These are phyloP conservation scores for Scophthalmus maximus DNA, from an alignment of 2,113 vertebrate species.

Conservation along the genomic window DNA sequence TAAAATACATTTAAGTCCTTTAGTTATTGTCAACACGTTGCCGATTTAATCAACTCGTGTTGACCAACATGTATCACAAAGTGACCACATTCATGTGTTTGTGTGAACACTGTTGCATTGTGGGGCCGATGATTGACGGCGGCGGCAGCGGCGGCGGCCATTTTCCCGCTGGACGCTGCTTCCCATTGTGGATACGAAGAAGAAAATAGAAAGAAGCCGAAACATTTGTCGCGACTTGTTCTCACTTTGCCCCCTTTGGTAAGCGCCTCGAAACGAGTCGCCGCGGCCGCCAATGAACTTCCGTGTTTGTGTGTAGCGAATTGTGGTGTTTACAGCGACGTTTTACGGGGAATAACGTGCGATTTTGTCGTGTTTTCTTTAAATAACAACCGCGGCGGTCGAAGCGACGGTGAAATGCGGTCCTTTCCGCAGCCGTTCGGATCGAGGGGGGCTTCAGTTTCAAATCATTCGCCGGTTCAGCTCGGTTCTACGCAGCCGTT, in stretches of 20 bases:
- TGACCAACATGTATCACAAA: not conserved
- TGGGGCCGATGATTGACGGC: conserved; percentile 80
- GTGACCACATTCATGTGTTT: conserved; percentile 16
- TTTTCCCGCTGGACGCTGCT: conserved; percentile 82
- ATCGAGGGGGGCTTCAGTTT: conserved; percentile 53
- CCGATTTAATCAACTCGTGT: rapidly evolving
- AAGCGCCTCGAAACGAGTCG: conserved; percentile 42
- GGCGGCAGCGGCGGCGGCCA: conserved; percentile 82
- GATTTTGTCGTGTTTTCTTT: conserved; percentile 31
- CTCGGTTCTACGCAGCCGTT: conserved; percentile 68
- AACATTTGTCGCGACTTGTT: conserved; percentile 69
- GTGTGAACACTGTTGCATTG: conserved; percentile 72
- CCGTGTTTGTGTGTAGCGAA: conserved; percentile 22
- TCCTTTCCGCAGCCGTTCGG: conserved; percentile 42
- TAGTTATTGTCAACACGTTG: too few relatives aligned
- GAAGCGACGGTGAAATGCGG: conserved; percentile 63
- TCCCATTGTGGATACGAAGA: conserved; percentile 82
- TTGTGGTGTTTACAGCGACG: not conserved
- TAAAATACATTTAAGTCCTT: too few relatives aligned
- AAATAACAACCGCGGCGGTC: conserved; percentile 56
- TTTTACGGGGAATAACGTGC: not conserved
- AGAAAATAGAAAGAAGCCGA: conserved; percentile 79
- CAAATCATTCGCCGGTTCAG: conserved; percentile 75
- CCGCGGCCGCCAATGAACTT: conserved; percentile 30
- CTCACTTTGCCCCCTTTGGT: conserved; percentile 66